Evolutionary conservation across 2,113 vertebrate species (phyloP), one percentile per base, ranked within the genome.

Genomic region (Oxygymnocypris stewartii): DNA sequence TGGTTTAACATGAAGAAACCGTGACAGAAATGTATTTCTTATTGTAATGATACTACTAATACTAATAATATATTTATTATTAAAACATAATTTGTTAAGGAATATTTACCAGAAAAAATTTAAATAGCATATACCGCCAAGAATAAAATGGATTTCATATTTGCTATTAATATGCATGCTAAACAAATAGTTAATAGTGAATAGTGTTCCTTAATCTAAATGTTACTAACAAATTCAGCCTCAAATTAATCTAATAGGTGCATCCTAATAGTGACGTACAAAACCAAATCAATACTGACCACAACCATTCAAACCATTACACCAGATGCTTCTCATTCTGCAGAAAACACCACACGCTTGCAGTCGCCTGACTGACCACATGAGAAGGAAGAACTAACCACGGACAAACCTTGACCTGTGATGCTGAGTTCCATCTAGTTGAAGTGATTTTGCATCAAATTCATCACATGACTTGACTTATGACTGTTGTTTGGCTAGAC

Each of bases 371-470:
- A 37, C 31, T 18, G 16, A 31, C 8, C 49, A 35, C 47, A 54
- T 78, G 14, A 35, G 28, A 20, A 28, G 25, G 16, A 25, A 57
- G 37, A 7, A 35, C 23, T 79, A 87, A 80, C 51, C 81, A 85
- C 90, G 86, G 28, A 25, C 74, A 76, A 49, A 77, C 44, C n/a
- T 16, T 47, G 37, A 75, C 23, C 1, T 10, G n/a, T 11, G 44
- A 77, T n/a, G 57, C 8, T 10, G 23, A 61, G 57, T 23, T 61
- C 57, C 67, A 37, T 6, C 16, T 28, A 37, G 31, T 0, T 67
- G 28, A 67, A 35, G 65, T 37, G 8, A 37, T 40, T 40, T 37
- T 71, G 2, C 8, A 8, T 40, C 8, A 11, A 40, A 31, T 23
- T n/a, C 69, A n/a, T 73, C 69, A 73, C 69, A 73, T 73, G 69